Conservation (phyloP, 2,113 vertebrate species). For the Tupaia tana region DNA sequence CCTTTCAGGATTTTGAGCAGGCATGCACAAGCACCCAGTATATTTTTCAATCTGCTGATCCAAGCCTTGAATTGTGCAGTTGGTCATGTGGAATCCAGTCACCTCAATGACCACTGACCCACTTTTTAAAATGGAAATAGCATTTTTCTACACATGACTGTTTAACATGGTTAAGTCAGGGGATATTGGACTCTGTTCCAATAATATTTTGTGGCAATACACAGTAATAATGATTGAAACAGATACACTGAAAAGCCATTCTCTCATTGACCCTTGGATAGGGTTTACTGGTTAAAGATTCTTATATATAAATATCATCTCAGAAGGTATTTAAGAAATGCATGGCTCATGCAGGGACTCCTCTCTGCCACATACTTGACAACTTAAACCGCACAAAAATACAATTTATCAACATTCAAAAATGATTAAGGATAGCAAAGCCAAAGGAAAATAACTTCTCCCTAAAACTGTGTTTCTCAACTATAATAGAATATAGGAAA, state of each 20-base stretch:
- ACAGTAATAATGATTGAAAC: neutral
- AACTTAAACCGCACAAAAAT: neutral
- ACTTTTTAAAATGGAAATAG: neutral
- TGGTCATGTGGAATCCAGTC: too few relatives aligned
- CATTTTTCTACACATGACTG: neutral
- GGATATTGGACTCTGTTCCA: neutral
- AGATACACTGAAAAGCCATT: neutral
- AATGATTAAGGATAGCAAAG: neutral
- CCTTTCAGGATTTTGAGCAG: too few relatives aligned
- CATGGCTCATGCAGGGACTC: neutral
- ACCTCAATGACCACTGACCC: neutral
- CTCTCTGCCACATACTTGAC: neutral
- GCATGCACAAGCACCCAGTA: too few relatives aligned
- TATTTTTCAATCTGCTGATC: too few relatives aligned
- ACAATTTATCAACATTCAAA: neutral
- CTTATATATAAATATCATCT: neutral
- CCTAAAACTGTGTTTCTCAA: neutral
- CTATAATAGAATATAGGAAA: neutral
- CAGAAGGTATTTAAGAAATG: neutral
- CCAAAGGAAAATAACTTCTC: neutral
- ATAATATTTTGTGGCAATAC: neutral
- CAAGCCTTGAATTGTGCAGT: too few relatives aligned
- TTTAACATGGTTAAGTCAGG: neutral
- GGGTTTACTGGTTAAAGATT: neutral
- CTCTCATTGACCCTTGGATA: neutral